These are phyloP conservation scores for Forbesichthys agassizii DNA, from an alignment of 2,113 vertebrate species.

Conservation along the genomic window DNA sequence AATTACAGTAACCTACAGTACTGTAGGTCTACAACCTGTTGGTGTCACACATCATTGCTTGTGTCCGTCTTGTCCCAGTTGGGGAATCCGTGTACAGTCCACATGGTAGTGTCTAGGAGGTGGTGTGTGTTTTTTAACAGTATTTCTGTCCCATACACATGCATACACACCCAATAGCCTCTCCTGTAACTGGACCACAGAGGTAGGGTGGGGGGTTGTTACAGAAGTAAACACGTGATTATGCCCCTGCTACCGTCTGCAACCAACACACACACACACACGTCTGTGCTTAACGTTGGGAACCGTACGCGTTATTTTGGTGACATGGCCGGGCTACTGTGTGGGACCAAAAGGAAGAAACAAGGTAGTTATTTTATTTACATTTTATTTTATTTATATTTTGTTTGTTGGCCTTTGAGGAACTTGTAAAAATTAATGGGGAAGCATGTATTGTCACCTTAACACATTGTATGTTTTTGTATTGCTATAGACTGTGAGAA, in stretches of 20 bases:
- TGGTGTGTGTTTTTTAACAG: neutral
- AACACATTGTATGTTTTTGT: neutral
- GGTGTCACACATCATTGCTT: neutral
- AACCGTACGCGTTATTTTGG: conserved; percentile 25
- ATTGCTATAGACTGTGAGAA: too few relatives aligned
- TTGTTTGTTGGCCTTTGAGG: conserved; percentile 10
- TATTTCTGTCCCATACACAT: neutral
- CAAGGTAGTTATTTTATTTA: conserved; percentile 73
- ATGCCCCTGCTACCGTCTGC: conserved; percentile 59
- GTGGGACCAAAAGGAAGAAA: conserved; percentile 83
- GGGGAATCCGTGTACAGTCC: neutral
- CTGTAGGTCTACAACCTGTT: conserved; percentile 3
- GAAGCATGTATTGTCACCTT: conserved; percentile 47
- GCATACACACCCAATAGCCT: conserved; percentile 10
- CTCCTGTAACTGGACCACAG: conserved; percentile 76
- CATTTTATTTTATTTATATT: neutral
- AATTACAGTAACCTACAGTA: too few relatives aligned
- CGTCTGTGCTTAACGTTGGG: conserved; percentile 23
- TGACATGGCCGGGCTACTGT: conserved; percentile 84
- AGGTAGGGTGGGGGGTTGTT: conserved; percentile 68
- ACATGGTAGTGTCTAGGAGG: neutral
- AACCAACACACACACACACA: conserved; percentile 28
- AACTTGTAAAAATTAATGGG: conserved; percentile 39
- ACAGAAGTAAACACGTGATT: conserved; percentile 79
- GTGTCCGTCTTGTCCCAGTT: conserved; percentile 10